These are phyloP conservation scores for Scaptomyza parva DNA, from an alignment of 2,888 invertebrate species.

Conservation along the genomic window DNA sequence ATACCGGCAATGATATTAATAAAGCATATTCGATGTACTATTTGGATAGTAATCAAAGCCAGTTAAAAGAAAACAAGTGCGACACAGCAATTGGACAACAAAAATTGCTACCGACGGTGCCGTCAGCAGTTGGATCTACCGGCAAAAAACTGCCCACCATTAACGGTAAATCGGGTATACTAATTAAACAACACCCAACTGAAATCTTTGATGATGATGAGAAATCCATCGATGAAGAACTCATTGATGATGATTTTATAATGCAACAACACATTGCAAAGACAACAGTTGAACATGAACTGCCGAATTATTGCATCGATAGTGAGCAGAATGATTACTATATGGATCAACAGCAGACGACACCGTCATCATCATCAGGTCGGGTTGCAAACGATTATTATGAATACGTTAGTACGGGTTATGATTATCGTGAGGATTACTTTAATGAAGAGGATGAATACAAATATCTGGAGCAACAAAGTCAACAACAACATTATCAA, in stretches of 20 bases:
- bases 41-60: constrained; percentile 60
- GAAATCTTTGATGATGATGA: constrained; percentile 82
- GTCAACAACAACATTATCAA: constrained; percentile 58
- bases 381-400: constrained; percentile 78
- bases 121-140: constrained; percentile 74
- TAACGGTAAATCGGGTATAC: constrained; percentile 79
- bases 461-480: constrained; percentile 83
- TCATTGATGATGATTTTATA: constrained; percentile 54
- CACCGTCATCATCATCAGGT: constrained; percentile 52
- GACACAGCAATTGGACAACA: constrained; percentile 5
- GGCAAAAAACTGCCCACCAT: constrained; percentile 84
- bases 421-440: constrained; percentile 84
- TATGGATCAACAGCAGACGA: constrained; percentile 69
- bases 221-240: constrained; percentile 41
- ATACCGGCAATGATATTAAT: constrained; percentile 42
- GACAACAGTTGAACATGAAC: constrained; percentile 29
- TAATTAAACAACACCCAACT: constrained; percentile 83
- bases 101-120: constrained; percentile 78
- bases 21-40: constrained; percentile 50
- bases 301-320: constrained; percentile 79
- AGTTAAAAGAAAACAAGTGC: constrained; percentile 21
- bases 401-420: constrained; percentile 77
- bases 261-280: constrained; percentile 33
- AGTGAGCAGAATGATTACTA: constrained; percentile 83
- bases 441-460: constrained; percentile 85